Base-by-base conservation (phyloP, 2,797 vertebrate species). In the Xenentodon cancila region DNA sequence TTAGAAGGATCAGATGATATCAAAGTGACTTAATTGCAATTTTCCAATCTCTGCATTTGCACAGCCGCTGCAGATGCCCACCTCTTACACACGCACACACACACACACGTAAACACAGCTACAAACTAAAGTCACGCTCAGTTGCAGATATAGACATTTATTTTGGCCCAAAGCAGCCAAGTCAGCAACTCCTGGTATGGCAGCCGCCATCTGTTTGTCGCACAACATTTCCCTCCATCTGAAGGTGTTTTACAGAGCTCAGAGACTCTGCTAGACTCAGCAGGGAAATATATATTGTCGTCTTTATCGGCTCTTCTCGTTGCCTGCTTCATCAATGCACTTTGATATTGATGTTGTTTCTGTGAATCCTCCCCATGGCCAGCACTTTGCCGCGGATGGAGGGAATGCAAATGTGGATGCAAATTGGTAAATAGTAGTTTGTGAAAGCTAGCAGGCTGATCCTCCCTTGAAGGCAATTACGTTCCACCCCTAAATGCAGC, bases 151-250 rank as follows among this genome's bases (percentile, higher is more conserved):
- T 22, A 81, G 83, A 86, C 69, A 68, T 85, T 83, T 62, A 69
- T 82, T 83, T 81, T 69, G 67, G 72, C 70, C 77, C 61, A 71
- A 71, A 88, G 71, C 77, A 75, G 81, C 74, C 71, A 79, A 79
- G 81, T 89, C 86, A 88, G 84, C 88, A 84, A 44, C 58, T 85
- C 66, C 42, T 71, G 58, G 66, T 11, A 42, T 61, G 59, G 64
- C 83, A 77, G 73, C 75, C 47, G 19, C 85, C 87, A 86, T 90
- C 88, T 90, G 87, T 85, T 88, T 88, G 80, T 82, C 82, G 79
- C 77, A 68, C 64, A 77, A 50, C 76, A 68, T 72, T 77, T 84
- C 70, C 55, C 61, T 56, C 70, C 65, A 71, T 78, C 68, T 68
- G 43, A 84, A 82, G 72, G 68, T 82, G 81, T 86, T 88, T 84